Conservation (phyloP, 2,113 vertebrate genomes). For the Sinosuthora webbiana region DNA sequence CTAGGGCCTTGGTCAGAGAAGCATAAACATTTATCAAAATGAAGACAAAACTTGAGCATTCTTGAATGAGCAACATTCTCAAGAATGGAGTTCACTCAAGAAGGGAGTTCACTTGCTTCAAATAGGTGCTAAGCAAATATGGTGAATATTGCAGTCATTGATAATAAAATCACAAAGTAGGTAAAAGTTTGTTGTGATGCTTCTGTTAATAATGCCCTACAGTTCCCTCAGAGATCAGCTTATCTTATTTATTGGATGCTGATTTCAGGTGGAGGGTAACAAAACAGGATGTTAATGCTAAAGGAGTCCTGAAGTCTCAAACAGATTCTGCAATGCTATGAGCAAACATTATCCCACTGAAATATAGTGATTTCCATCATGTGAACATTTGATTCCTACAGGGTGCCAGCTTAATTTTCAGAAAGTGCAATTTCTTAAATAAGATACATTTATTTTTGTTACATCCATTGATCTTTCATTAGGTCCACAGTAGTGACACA, state of each 20-base stretch:
- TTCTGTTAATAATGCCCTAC: background rate
- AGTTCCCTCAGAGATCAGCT: background rate
- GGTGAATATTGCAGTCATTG: background rate
- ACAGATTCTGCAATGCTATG: background rate
- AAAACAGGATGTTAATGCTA: background rate
- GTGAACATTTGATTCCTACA: background rate
- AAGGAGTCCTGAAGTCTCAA: background rate
- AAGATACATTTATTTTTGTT: slow-evolving; percentile 12
- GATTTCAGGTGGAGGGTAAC: background rate
- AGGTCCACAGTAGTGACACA: background rate
- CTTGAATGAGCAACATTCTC: background rate
- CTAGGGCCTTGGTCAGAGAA: background rate
- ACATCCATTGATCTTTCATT: background rate
- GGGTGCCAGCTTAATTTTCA: background rate
- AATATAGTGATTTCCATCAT: background rate
- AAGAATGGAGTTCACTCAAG: background rate
- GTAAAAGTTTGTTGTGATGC: background rate
- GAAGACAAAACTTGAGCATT: background rate
- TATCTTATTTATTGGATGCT: background rate
- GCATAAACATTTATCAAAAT: background rate
- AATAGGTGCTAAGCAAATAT: background rate
- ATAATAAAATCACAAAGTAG: background rate
- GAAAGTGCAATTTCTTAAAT: background rate
- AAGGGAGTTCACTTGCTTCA: background rate
- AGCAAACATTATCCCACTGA: background rate